These are phyloP conservation scores for Drosophila rufa DNA, from an alignment of 1,140 invertebrate genomes.

Conservation along the genomic window DNA sequence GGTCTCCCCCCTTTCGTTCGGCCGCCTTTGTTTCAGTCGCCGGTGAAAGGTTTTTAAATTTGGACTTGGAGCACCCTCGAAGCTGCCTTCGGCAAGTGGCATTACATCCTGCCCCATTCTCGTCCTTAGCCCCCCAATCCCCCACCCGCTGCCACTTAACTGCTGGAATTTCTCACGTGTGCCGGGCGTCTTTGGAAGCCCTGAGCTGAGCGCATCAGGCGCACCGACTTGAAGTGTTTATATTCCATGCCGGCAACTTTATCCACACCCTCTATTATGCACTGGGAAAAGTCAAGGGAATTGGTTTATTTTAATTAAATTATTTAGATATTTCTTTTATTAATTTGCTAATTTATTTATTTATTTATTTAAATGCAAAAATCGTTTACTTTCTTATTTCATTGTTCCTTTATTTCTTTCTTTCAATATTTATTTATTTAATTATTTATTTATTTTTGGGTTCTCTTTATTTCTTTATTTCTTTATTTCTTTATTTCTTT, in stretches of 20 bases:
- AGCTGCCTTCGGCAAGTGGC: conserved; percentile 60
- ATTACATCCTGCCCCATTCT: conserved; percentile 26
- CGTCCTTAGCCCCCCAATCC: neutral
- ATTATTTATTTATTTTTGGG: too few species aligned
- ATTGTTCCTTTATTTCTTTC: too few species aligned
- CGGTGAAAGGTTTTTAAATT: conserved; percentile 63
- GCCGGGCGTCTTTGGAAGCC: conserved; percentile 42
- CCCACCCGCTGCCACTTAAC: conserved; percentile 25
- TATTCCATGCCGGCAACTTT: conserved; percentile 54
- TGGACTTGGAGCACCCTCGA: conserved; percentile 56
- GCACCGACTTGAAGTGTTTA: conserved; percentile 63
- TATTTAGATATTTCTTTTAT: neutral
- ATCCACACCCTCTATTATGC: conserved; percentile 16
- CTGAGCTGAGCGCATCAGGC: conserved; percentile 52
- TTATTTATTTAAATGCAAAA: too few species aligned
- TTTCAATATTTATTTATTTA: too few species aligned
- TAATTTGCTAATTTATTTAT: too few species aligned
- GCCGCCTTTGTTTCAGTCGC: conserved; percentile 33
- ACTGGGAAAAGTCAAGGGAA: neutral
- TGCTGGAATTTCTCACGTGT: conserved; percentile 47
- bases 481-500: too few species aligned
- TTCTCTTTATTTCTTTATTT: too few species aligned
- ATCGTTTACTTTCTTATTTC: too few species aligned
- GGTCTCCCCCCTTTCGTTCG: neutral
- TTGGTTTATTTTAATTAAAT: too few species aligned